Conservation (phyloP, 2,797 vertebrate species). For the Mionectes olivaceus region DNA sequence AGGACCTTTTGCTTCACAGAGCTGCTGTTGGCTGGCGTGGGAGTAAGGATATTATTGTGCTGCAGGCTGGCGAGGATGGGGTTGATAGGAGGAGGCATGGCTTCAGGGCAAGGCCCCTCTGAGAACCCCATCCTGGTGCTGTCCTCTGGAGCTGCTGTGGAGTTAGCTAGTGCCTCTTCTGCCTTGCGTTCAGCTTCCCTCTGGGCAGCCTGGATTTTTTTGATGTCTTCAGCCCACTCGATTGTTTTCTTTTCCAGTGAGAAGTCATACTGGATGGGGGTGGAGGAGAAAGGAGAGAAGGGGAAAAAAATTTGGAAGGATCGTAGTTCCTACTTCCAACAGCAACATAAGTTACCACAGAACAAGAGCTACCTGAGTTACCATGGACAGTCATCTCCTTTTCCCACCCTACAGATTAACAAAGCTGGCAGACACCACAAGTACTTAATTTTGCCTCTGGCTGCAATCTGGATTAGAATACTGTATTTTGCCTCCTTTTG, state of each 20-base stretch:
- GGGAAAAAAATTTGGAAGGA: background rate
- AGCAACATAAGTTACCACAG: background rate
- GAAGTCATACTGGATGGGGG: slow-evolving; percentile 90
- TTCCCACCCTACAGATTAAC: background rate
- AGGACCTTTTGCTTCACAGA: slow-evolving; percentile 80
- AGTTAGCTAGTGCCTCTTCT: slow-evolving; percentile 47
- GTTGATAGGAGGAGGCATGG: slow-evolving; percentile 89
- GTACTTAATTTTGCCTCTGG: background rate
- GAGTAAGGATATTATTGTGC: slow-evolving; percentile 93
- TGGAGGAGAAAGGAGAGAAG: background rate
- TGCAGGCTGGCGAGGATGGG: slow-evolving; percentile 91
- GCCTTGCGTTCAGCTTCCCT: slow-evolving; percentile 81
- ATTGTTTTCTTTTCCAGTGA: slow-evolving; percentile 91
- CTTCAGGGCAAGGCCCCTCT: slow-evolving; percentile 71
- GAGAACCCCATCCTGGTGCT: slow-evolving; percentile 63
- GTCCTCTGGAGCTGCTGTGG: slow-evolving; percentile 61
- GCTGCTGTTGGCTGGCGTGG: slow-evolving; percentile 89
- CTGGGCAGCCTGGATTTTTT: slow-evolving; percentile 86
- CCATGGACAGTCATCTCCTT: accelerated
- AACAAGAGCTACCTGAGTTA: background rate
- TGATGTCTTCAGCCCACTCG: slow-evolving; percentile 88
- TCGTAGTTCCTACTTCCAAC: background rate
- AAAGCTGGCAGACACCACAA: background rate
- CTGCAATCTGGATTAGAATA: background rate
- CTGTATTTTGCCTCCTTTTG: background rate